phyloP scores from a whole-genome alignment of 2,797 vertebrate genomes.

The Garrulus glandarius region DNA sequence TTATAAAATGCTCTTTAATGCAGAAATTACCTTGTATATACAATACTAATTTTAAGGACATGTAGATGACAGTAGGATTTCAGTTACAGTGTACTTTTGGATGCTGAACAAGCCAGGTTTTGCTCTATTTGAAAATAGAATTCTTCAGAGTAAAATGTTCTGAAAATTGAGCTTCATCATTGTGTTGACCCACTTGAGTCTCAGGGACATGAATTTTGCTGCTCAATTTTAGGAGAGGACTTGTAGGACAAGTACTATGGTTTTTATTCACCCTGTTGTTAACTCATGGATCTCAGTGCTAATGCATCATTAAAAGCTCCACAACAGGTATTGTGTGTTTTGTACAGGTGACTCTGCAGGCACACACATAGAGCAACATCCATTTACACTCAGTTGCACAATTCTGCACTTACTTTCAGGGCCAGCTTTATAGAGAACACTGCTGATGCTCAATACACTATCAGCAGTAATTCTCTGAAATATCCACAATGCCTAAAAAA shows the following conservation, averaged over 20 bases:
- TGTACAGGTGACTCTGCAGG: neutral
- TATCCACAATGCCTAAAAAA: neutral
- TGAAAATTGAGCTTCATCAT: neutral
- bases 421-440: neutral
- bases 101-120: neutral
- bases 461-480: neutral
- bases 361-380: neutral
- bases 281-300: neutral
- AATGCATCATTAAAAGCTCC: neutral
- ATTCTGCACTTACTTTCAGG: neutral
- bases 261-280: neutral
- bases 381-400: neutral
- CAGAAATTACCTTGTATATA: neutral
- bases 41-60: neutral
- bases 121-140: neutral
- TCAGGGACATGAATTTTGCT: neutral
- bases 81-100: neutral
- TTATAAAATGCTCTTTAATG: neutral
- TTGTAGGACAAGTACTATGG: fast-evolving
- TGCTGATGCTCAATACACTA: neutral
- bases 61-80: neutral
- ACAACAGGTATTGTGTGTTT: neutral
- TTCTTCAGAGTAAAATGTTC: neutral
- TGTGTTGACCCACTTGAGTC: neutral
- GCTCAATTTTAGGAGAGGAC: neutral